Evolutionary conservation across 2,113 vertebrate genomes (phyloP), one percentile per base, ranked within the genome.

Genomic region (Xerus inauris): DNA sequence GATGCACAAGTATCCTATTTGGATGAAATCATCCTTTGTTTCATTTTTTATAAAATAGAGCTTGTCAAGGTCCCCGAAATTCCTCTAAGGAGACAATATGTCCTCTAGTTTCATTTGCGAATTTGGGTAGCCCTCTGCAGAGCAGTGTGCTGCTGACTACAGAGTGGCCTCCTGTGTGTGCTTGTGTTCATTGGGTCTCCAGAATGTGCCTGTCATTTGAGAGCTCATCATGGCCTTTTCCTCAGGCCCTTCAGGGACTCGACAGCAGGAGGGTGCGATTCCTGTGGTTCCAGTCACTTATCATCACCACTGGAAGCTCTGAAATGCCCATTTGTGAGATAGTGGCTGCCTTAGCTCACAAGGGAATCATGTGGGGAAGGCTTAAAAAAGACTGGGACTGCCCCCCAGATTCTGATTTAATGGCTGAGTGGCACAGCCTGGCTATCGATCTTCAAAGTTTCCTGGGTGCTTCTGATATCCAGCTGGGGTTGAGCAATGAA

Each of bases 1-100:
- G 62, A 57, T 94, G 91, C 93, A 89, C 75, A 97, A 96, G 76
- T 91, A 87, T 91, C 75, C 86, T 95, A 94, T 94, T 77, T 82
- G 76, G 86, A 94, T 97, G 89, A 97, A 87, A 91, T 94, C 89
- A 96, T 93, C 87, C 80, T 95, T 96, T 93, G 91, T 95, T 95
- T 80, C 95, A 83, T 77, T 69, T 86, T 96, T 73, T 75, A 16
- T 42, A 26, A 85, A 97, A 85, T 17, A 84, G 88, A 82, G 26
- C 86, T 97, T 96, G 86, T 89, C 69, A 95, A 92, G 79, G 75
- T 71, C 86, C 51, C 26, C 6, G 75, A 67, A 76, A 22, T 83
- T 86, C 57, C 80, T 96, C 42, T 79, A 47, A 72, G 93, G 42
- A 94, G 71, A 83, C 93, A 92, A 32, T n/a, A 51, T 87, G 71